Base-by-base conservation (phyloP, 30 jellyfish, hydroid and myxozoan genomes). In the Aurelia sp. region DNA sequence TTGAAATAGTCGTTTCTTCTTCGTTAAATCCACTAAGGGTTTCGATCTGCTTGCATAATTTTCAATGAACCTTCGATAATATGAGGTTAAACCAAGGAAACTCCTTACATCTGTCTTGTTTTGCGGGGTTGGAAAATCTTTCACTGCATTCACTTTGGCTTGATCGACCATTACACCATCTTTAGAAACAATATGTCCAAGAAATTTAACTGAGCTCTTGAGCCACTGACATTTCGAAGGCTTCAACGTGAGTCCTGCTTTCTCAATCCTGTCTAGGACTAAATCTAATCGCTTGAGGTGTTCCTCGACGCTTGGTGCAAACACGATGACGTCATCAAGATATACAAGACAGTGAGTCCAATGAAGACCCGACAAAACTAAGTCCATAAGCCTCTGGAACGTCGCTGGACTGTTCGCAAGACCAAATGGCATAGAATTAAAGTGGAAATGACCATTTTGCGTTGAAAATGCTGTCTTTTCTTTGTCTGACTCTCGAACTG, bases 321-420 rank as follows among this genome's bases (percentile, higher is more conserved):
- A 67, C 21, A 81, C 75, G 18, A 81, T 31, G 31, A 64, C 55
- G 30, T 65, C 84, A 17, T 81, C 91, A 15, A 81, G 13, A 81
- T 63, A 81, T 13, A 81, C 86, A 13, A 81, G 91, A 64, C 73
- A 65, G 73, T 44, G 73, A 9, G 59, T 67, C 91, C 91, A 81
- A n/a, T 44, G 76, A 76, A 64, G 47, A 41, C 85, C 91, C 19
- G 86, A 65, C 27, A 81, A 44, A 11, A 81, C 87, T 12, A 48
- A 71, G 5, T 81, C 88, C 84, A 81, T 81, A 74, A 81, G 85
- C 35, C 91, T 17, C 85, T 81, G 78, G 60, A 81, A 81, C 31
- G 91, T 81, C 11, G 85, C 85, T 9, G 91, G 91, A 11, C 77
- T 59, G 62, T 81, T 68, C 15, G 62, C 74, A 0, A 81, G 88